Evolutionary conservation across 2,888 invertebrate species (phyloP), one percentile per base, ranked within the genome.

Genomic region (Archaeoteleia sp.): DNA sequence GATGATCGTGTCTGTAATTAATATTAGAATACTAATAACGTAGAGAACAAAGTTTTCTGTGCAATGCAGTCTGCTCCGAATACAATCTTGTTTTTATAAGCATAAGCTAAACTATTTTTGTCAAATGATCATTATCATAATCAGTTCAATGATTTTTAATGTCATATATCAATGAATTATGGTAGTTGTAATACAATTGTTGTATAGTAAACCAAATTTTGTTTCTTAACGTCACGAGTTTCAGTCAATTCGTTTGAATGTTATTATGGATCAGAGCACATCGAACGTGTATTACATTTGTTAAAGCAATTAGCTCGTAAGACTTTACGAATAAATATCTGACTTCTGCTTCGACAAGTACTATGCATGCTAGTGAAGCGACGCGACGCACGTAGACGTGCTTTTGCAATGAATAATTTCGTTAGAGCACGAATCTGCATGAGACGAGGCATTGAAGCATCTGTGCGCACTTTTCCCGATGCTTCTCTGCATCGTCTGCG

Each of bases 351-450:
- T 67, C 43, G 35, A 39, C 42, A 10, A 46, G 29, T 57, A 34
- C 39, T 57, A 30, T 53, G 67, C 67, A 62, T 62, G 67, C 43
- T 48, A 62, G 57, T 57, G 20, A 40, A 62, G 57, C 46, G 46
- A 25, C 49, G 39, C 35, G 30, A 42, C 39, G 57, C 58, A 58
- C 62, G 54, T 55, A 55, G 49, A 46, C 55, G 61, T 67, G 62
- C 57, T 53, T 62, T 57, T 48, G 62, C 48, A 48, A 57, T 62
- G 51, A 62, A 58, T 62, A 62, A 58, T 67, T 67, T 57, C 30
- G 53, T 67, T 61, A 58, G 32, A 53, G 57, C 57, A 62, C 53
- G 62, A 62, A 62, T 61, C 51, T 62, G 67, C 67, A 62, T 67
- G 62, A 55, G 42, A 60, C 60, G 55, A 67, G 66, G 60, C 60